Evolutionary conservation across 2,113 vertebrate genomes (phyloP).

Genomic region (Prionailurus viverrinus): DNA sequence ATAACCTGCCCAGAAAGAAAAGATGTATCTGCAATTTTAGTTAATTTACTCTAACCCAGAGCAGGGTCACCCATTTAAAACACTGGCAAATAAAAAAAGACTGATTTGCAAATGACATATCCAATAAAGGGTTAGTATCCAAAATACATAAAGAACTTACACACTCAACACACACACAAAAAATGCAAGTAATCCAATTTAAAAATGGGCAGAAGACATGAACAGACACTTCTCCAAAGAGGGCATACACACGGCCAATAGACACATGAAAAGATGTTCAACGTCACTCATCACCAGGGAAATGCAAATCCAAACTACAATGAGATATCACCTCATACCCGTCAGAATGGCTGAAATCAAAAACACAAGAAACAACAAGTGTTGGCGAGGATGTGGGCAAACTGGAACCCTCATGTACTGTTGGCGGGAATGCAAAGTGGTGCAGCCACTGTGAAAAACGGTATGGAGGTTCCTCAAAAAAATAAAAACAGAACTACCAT

Average conservation of each 20-base stretch:
- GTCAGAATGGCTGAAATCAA: background rate
- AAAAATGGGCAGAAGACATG: background rate
- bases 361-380: background rate
- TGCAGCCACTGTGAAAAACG: background rate
- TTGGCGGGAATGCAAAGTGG: background rate
- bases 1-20: slow-evolving; percentile 13
- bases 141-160: background rate
- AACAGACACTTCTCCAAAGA: background rate
- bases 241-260: background rate
- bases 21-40: slow-evolving; percentile 39
- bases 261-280: background rate
- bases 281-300: background rate
- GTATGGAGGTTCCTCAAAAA: background rate
- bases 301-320: background rate
- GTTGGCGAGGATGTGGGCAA: background rate
- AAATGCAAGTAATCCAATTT: background rate
- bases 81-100: slow-evolving; percentile 53
- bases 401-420: background rate
- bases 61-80: slow-evolving; percentile 64
- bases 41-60: slow-evolving; percentile 58
- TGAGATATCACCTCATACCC: background rate
- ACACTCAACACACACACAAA: background rate
- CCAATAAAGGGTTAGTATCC: background rate
- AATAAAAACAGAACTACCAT: background rate
- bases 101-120: background rate